These are phyloP conservation scores for Ambastaia sidthimunki DNA, from an alignment of 2,797 vertebrate genomes.

Conservation along the genomic window DNA sequence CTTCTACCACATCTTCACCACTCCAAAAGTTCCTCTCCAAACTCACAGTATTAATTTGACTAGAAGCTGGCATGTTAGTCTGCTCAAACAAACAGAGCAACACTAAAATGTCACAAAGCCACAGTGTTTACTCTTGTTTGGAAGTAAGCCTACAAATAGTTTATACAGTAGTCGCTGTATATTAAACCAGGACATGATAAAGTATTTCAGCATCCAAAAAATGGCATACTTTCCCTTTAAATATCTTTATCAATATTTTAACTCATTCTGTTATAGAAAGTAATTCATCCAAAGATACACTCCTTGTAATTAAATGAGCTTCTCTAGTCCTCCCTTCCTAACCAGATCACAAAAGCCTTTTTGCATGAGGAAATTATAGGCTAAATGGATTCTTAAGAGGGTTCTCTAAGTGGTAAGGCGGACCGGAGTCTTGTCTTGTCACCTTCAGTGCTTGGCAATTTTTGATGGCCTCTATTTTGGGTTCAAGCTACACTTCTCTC, in stretches of 20 bases:
- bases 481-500: conserved; percentile 70
- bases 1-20: neutral
- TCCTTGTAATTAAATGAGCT: conserved; percentile 7
- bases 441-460: conserved; percentile 66
- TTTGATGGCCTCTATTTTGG: conserved; percentile 73
- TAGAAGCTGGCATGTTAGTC: no score
- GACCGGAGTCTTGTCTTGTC: conserved; percentile 70
- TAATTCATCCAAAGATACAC: conserved; percentile 18
- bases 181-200: neutral
- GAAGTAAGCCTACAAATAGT: neutral
- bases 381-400: conserved; percentile 53
- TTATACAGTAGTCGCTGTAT: neutral
- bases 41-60: no score
- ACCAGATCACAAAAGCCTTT: conserved; percentile 44
- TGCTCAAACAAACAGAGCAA: neutral
- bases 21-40: neutral
- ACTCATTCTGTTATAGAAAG: conserved; percentile 13
- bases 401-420: conserved; percentile 59
- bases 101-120: neutral
- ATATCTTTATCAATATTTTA: neutral
- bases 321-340: neutral
- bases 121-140: neutral
- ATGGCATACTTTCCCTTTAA: neutral
- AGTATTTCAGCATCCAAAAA: neutral
- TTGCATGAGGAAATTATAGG: conserved; percentile 59